Evolutionary conservation across 2,888 invertebrate species (phyloP), one percentile per base, ranked within the genome.

Genomic region (Nomada flava): DNA sequence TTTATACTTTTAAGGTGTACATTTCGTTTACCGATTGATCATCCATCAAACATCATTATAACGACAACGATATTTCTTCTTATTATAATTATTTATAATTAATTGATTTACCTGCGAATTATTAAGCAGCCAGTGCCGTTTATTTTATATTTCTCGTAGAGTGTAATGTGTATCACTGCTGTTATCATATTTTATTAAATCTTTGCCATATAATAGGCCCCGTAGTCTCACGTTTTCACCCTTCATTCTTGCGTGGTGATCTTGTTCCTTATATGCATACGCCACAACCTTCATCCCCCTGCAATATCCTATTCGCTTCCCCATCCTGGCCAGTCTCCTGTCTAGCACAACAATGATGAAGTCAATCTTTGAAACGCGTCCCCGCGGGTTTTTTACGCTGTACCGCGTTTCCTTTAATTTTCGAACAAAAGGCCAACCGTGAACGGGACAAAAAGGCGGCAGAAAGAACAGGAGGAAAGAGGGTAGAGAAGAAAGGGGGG

Each of bases 121-220:
- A 82, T 85, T 89, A 86, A 88, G 89, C 84, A 83, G 79, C 83
- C 84, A 85, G 79, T 89, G 89, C 85, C 84, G 79, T 87, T 91
- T 89, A 88, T 88, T 88, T 89, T 85, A 85, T 87, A 87, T 83
- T 82, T 86, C 78, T 83, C 76, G 64, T 90, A 88, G 83, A 77
- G 76, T 87, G 84, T 85, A 87, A 87, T 80, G 70, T 90, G 82
- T 90, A 88, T 87, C 80, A 76, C 82, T 79, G 80, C 83, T 86
- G 85, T 90, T 86, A 88, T 86, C 84, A 88, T 90, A 87, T 90
- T 86, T 90, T 85, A 91, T 91, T 90, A 89, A 91, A 90, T 86
- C 79, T 89, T 82, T 90, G 91, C 91, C 91, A 90, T 91, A 82
- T 91, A 82, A 79, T 79, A 84, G 76, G 59, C 57, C 78, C 71